Conservation (phyloP, 2,113 vertebrate species). For the Sigmodon hispidus region DNA sequence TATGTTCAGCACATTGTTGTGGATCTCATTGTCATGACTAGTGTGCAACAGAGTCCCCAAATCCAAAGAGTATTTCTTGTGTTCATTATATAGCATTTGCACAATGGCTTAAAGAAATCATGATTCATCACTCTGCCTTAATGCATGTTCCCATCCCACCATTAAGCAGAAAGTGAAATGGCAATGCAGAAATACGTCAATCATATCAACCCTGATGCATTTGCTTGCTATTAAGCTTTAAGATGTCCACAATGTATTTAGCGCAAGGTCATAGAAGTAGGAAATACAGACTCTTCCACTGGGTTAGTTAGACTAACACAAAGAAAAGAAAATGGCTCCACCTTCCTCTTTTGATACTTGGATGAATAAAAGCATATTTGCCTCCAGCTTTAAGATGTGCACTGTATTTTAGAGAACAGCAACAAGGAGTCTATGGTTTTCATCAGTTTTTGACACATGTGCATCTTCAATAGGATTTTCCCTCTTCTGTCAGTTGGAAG, state of each 20-base stretch:
- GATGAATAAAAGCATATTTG: neutral
- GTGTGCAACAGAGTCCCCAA: neutral
- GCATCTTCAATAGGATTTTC: neutral
- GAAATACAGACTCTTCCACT: neutral
- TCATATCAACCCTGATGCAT: neutral
- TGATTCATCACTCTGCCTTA: neutral
- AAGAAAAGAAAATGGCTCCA: neutral
- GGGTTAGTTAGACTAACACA: neutral
- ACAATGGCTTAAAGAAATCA: neutral
- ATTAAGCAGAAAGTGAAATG: neutral
- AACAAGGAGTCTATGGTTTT: accelerated
- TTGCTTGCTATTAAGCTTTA: neutral
- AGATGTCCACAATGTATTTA: neutral
- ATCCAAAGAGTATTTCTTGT: neutral
- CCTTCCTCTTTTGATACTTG: neutral
- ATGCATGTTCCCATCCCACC: neutral
- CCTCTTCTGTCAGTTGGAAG: neutral
- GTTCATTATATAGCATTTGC: neutral
- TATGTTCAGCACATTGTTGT: neutral
- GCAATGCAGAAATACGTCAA: neutral
- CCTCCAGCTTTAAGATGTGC: neutral
- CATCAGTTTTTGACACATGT: neutral
- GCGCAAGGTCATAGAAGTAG: neutral
- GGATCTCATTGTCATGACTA: neutral
- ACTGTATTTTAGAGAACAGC: neutral